A percentile compares a stretch with the other conserved stretches of the same genome.
These are phyloP conservation scores for Anarsia innoxiella DNA, from an alignment of 2,888 invertebrate species.

Conservation along the genomic window DNA sequence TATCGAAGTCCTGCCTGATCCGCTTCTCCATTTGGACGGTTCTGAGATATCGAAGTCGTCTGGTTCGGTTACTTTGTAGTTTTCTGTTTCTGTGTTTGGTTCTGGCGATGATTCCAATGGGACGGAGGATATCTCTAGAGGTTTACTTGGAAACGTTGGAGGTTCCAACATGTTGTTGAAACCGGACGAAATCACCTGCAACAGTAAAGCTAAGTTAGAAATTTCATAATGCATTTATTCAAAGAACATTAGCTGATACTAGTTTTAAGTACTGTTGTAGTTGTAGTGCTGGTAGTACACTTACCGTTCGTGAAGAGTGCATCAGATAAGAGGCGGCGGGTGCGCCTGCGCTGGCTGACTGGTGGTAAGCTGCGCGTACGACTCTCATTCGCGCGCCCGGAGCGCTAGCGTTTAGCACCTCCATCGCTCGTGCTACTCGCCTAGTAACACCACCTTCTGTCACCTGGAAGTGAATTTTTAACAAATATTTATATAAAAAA, in stretches of 20 bases:
- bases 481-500: too few relatives aligned
- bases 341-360: constrained; percentile 53
- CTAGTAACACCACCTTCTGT: constrained; percentile 67
- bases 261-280: neutral
- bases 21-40: constrained; percentile 79
- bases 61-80: constrained; percentile 69
- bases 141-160: constrained; percentile 43
- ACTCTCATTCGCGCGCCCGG: constrained; percentile 82
- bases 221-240: neutral
- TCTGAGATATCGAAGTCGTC: constrained; percentile 74
- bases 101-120: constrained; percentile 53
- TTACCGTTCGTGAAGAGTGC: constrained; percentile 62
- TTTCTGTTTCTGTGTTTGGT: constrained; percentile 42
- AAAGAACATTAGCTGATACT: neutral
- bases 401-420: constrained; percentile 81
- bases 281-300: constrained; percentile 1
- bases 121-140: constrained; percentile 62
- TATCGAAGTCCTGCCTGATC: constrained; percentile 74
- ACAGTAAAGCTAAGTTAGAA: constrained; percentile 15
- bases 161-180: constrained; percentile 49
- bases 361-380: constrained; percentile 77
- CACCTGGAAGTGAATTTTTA: too few relatives aligned
- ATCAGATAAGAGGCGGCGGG: constrained; percentile 61
- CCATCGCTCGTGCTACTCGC: constrained; percentile 74
- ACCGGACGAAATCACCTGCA: constrained; percentile 65